phyloP scores from a whole-genome alignment of 1,140 invertebrate species.

The Protaetia brevitarsis region DNA sequence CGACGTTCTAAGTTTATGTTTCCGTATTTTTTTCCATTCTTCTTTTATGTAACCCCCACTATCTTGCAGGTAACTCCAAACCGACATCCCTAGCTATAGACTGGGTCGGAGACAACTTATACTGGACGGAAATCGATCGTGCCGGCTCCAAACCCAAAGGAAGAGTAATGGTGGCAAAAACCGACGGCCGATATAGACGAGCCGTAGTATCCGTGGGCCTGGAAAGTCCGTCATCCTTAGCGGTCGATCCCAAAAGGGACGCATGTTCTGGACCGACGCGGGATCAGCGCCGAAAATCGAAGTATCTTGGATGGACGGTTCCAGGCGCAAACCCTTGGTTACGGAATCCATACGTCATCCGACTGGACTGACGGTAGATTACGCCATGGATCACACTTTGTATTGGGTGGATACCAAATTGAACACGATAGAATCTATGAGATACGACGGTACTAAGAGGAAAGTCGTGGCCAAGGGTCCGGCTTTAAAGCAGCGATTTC shows the following conservation, averaged over 20 bases:
- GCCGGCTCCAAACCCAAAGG: slow-evolving; percentile 69
- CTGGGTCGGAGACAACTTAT: slow-evolving; percentile 89
- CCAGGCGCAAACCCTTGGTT: slow-evolving; percentile 75
- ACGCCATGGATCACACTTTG: slow-evolving; percentile 80
- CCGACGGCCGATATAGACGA: slow-evolving; percentile 84
- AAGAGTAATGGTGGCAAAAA: slow-evolving; percentile 80
- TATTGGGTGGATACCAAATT: slow-evolving; percentile 96
- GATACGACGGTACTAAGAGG: slow-evolving; percentile 76
- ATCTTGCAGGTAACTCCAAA: slow-evolving; percentile 56
- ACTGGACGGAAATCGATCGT: slow-evolving; percentile 87
- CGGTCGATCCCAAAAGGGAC: slow-evolving; percentile 82
- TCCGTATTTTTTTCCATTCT: too few species aligned
- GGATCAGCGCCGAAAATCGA: slow-evolving; percentile 83
- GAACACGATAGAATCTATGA: slow-evolving; percentile 88
- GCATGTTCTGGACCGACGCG: slow-evolving; percentile 87
- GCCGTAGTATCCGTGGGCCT: slow-evolving; percentile 69
- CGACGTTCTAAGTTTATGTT: too few species aligned
- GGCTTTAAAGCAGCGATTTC: slow-evolving; percentile 72
- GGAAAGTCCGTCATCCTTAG: slow-evolving; percentile 82
- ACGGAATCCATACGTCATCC: slow-evolving; percentile 78
- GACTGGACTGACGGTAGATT: slow-evolving; percentile 86
- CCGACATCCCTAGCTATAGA: slow-evolving; percentile 85
- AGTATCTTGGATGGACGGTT: slow-evolving; percentile 94
- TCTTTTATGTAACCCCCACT: neutral
- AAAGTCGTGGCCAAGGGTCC: slow-evolving; percentile 72